These are phyloP conservation scores for Sarcophaga caerulescens DNA, from an alignment of 2,888 invertebrate genomes.

Conservation along the genomic window DNA sequence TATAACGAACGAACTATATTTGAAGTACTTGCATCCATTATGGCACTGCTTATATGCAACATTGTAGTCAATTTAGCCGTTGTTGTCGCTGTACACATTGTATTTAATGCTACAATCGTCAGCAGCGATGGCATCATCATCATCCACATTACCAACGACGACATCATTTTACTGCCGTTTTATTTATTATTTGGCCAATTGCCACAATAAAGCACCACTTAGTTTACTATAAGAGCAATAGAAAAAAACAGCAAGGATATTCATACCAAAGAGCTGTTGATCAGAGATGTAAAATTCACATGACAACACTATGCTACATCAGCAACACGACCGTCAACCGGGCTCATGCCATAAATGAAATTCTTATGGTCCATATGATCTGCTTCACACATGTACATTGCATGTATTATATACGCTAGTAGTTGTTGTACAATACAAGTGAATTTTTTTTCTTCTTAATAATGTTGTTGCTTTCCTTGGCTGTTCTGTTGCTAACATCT, in stretches of 20 bases:
- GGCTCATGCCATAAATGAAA: neutral
- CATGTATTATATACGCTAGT: neutral
- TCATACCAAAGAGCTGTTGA: neutral
- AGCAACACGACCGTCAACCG: neutral
- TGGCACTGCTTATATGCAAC: constrained; percentile 19
- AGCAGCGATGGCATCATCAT: constrained; percentile 12
- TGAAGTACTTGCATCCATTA: constrained; percentile 34
- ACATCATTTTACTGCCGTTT: constrained; percentile 32
- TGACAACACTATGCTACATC: constrained; percentile 17
- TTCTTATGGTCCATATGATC: neutral
- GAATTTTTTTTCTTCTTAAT: constrained; percentile 28
- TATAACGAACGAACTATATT: neutral
- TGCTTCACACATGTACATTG: neutral
- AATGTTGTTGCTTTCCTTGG: constrained; percentile 8
- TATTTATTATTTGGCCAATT: constrained; percentile 58
- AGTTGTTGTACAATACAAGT: constrained; percentile 2
- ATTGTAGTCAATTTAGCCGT: neutral
- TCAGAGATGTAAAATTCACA: neutral
- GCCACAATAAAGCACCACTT: constrained; percentile 55
- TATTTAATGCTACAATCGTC: constrained; percentile 1
- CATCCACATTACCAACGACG: neutral
- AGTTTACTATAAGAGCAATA: too few species aligned
- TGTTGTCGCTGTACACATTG: neutral
- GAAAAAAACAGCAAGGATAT: neutral
- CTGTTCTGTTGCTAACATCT: neutral